phyloP scores from a whole-genome alignment of 2,797 vertebrate species.

The Carcharodon carcharias region DNA sequence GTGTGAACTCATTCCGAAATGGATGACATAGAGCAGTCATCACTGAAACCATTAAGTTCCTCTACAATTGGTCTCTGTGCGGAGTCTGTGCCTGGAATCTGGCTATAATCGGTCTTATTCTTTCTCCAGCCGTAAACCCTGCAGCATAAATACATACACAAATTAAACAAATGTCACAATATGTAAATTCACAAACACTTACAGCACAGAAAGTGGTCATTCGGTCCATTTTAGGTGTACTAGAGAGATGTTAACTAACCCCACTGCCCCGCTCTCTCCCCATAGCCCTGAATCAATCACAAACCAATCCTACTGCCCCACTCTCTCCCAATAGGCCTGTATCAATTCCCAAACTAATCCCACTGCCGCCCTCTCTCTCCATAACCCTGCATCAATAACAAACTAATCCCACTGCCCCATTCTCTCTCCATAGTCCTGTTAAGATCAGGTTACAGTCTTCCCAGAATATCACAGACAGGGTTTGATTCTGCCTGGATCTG shows the following conservation, averaged over 20 bases:
- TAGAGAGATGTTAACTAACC: background rate
- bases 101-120: background rate
- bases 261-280: background rate
- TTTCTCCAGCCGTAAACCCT: slow-evolving; percentile 2
- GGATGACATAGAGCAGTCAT: background rate
- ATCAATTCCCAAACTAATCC: too few relatives aligned
- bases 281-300: background rate
- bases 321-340: too few relatives aligned
- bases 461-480: background rate
- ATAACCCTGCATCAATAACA: too few relatives aligned
- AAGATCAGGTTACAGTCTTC: background rate
- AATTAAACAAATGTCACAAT: background rate
- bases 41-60: background rate
- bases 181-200: too few relatives aligned
- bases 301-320: too few relatives aligned
- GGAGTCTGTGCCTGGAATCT: background rate
- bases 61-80: too few relatives aligned
- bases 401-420: too few relatives aligned
- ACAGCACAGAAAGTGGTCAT: background rate
- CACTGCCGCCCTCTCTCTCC: too few relatives aligned
- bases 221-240: background rate
- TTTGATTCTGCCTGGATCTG: background rate
- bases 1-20: background rate
- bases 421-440: background rate
- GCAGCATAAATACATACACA: background rate